phyloP scores from a whole-genome alignment of 2,888 invertebrate species.

The Nomada fucata region DNA sequence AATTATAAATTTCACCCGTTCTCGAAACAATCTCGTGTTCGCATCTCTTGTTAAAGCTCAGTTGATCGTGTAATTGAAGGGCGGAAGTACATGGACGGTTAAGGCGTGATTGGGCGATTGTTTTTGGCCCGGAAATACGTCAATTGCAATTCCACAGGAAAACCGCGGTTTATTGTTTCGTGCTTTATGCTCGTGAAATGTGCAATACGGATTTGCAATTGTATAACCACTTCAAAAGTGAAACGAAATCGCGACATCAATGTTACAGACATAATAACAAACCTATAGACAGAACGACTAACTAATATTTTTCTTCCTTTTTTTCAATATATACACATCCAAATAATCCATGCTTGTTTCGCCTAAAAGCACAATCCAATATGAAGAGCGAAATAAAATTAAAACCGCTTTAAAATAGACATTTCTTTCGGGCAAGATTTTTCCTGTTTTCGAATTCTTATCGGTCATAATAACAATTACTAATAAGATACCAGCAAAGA shows the following conservation, averaged over 20 bases:
- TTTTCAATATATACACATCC: background rate
- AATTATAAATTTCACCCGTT: constrained; percentile 19
- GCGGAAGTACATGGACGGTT: constrained; percentile 54
- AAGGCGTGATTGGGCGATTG: constrained; percentile 61
- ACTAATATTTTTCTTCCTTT: background rate
- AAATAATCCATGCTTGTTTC: background rate
- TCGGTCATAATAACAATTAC: too few species aligned
- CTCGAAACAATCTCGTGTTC: constrained; percentile 23
- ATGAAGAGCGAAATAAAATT: background rate
- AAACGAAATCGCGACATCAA: background rate
- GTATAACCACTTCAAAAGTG: background rate
- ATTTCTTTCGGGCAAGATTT: background rate
- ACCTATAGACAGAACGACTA: background rate
- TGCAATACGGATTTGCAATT: background rate
- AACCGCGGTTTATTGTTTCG: constrained; percentile 48
- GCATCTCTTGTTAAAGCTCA: constrained; percentile 22
- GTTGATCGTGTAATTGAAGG: constrained; percentile 52
- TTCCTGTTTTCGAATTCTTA: too few species aligned
- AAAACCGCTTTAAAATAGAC: background rate
- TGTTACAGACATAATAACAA: background rate
- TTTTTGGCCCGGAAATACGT: constrained; percentile 57
- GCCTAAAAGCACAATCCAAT: background rate
- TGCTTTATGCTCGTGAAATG: constrained; percentile 10
- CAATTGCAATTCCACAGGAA: constrained; percentile 43
- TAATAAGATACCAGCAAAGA: too few species aligned